Evolutionary conservation across 2,888 invertebrate genomes (phyloP), one percentile per base, ranked within the genome.

Genomic region (Chelonus formosanus): DNA sequence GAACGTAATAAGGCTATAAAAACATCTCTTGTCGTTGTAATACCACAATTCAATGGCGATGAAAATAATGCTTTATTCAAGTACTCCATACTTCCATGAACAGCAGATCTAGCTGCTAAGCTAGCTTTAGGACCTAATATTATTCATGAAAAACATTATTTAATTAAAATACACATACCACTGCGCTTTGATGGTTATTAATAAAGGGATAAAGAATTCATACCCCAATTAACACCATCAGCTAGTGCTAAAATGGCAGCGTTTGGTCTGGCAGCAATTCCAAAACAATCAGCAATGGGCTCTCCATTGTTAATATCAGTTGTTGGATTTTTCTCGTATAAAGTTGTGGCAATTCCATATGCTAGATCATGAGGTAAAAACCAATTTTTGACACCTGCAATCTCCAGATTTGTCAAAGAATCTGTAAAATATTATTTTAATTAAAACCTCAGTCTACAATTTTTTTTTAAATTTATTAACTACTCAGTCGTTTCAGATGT

Each of bases 181-280:
- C 20, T 20, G 20, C 20, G 20, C 20, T 20, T 20, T 20, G 20
- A 20, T 20, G 20, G 20, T 20, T 20, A 20, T 20, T 20, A 20
- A 20, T 20, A 20, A 20, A 20, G 1, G 20, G 20, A 20, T 20
- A 20, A 20, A n/a, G 31, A 44, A 44, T 35, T 69, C 78, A 80
- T 78, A 83, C 95, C 95, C 95, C 95, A 96, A 85, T 96, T 95
- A 3, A 95, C 95, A 34, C 95, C 95, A 85, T 95, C 95, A 3
- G 95, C 95, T 65, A 96, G 87, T 8, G 92, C 91, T 82, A 95
- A 86, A 65, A 94, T 87, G 10, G 92, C 91, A 69, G 90, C 91
- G 85, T 94, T 92, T n/a, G 87, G 86, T 58, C 90, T 85, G 3
- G 89, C 88, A 45, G 90, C 90, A 68, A 95, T 86, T 1, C 92